Conservation (phyloP, 2,888 invertebrate genomes). For the Frankliniella intonsa region DNA sequence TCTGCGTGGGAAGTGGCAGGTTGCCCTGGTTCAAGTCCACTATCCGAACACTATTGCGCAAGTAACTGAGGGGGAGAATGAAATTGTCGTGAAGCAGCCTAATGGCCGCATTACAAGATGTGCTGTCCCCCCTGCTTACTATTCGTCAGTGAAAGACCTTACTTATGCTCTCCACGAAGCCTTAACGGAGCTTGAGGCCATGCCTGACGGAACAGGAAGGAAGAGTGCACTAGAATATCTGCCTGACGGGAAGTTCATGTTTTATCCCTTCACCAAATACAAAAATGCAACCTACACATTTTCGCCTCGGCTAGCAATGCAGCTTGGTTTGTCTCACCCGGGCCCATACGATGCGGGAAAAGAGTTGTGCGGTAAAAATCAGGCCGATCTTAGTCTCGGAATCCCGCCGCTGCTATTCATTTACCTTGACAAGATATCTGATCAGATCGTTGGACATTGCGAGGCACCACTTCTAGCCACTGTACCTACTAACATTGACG, state of each 20-base stretch:
- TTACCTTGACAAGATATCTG: neutral
- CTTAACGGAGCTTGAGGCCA: neutral
- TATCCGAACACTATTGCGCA: conserved; percentile 33
- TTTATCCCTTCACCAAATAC: neutral
- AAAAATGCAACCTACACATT: neutral
- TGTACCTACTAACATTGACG: neutral
- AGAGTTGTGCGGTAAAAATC: neutral
- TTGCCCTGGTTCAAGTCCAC: conserved; percentile 33
- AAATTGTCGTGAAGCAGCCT: neutral
- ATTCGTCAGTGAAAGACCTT: neutral
- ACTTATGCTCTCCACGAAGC: neutral
- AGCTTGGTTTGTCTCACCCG: neutral
- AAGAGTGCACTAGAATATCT: neutral
- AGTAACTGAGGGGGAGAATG: conserved; percentile 27
- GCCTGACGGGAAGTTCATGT: neutral
- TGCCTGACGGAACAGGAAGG: neutral
- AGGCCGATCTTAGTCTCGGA: neutral
- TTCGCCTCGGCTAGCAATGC: neutral
- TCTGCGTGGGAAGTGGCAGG: conserved; percentile 34
- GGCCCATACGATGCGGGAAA: neutral
- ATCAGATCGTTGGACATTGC: neutral
- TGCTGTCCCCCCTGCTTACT: neutral
- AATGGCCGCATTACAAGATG: neutral
- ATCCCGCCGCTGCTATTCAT: neutral
- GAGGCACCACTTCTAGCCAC: neutral